Evolutionary conservation across 2,888 invertebrate genomes (phyloP).

Genomic region (Drosophila hamatofila): DNA sequence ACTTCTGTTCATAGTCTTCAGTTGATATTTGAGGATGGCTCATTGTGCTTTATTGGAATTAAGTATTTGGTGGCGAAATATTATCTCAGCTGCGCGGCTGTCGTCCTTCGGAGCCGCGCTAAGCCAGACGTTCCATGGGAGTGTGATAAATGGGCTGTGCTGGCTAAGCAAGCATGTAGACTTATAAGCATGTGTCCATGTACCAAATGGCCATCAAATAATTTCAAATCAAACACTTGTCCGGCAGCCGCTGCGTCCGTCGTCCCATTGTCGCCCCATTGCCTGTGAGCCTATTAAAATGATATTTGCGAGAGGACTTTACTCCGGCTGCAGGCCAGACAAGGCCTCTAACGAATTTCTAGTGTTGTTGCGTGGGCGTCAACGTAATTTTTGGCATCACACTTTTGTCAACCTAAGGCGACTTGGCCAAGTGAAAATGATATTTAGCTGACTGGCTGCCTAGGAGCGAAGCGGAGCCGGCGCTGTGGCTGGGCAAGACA

Average conservation of each 20-base stretch:
- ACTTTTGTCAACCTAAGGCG: slow-evolving; percentile 33
- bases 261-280: too few species aligned
- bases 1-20: too few species aligned
- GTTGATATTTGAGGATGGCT: not conserved
- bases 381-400: slow-evolving; percentile 40
- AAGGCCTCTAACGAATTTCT: not conserved
- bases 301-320: slow-evolving; percentile 50
- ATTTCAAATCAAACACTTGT: slow-evolving; percentile 69
- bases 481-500: slow-evolving; percentile 42
- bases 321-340: too few species aligned
- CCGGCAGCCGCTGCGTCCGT: not conserved
- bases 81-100: slow-evolving; percentile 8
- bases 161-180: slow-evolving; percentile 7
- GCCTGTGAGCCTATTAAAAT: slow-evolving; percentile 58
- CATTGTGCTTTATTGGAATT: slow-evolving; percentile 5
- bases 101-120: slow-evolving; percentile 2
- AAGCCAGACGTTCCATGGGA: slow-evolving; percentile 3
- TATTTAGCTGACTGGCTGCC: slow-evolving; percentile 6
- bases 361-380: slow-evolving; percentile 15
- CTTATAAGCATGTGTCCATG: slow-evolving; percentile 7
- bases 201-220: slow-evolving; percentile 49
- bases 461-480: slow-evolving; percentile 12
- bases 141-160: slow-evolving; percentile 10
- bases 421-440: slow-evolving; percentile 29
- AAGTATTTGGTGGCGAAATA: slow-evolving; percentile 7